Base-by-base conservation (phyloP, 1,140 invertebrate genomes). In the Philopotamus ludificatus region DNA sequence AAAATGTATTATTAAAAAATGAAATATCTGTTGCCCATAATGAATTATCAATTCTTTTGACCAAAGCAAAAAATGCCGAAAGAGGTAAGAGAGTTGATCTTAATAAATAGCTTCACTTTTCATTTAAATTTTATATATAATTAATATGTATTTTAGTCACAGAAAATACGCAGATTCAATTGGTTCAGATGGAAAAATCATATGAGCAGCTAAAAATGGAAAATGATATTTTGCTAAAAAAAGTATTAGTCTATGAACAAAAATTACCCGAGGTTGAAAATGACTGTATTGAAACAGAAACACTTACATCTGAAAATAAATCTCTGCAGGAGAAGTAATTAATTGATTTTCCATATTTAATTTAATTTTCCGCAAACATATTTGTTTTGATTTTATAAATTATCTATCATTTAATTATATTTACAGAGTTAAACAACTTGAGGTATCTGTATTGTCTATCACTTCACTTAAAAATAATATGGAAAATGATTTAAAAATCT, bases 11-110 rank as follows among this genome's bases (percentile, higher is more conserved):
- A 55, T 72, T 87, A 21, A 78, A 78, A 68, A 84, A 80, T 73
- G 85, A 87, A 74, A 76, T 86, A 8, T 73, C 79, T 26, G 82
- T 79, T 18, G 73, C 86, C 2, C 84, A 83, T 67, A 79, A 82
- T 71, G 85, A 86, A 73, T 76, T 86, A 71, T 75, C 80, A 12
- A 74, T 82, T 54, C 71, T 84, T 2, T 72, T 84, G 23, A 74
- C 79, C 55, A 73, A 84, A 67, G 76, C 80, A 15, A 82, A 83
- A 72, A 75, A 78, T 47, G 75, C 83, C 51, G 80, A 86, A 72
- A 77, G 75, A 74, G 83, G 83, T 84, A n/a, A n/a, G n/a, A n/a
- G n/a, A n/a, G n/a, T n/a, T n/a, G n/a, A n/a, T n/a, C n/a, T n/a
- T n/a, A n/a, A n/a, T n/a, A n/a, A n/a, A n/a, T n/a, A n/a, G n/a